phyloP scores from a whole-genome alignment of 1,140 invertebrate species.

The Pseudomyrmex cubaensis region DNA sequence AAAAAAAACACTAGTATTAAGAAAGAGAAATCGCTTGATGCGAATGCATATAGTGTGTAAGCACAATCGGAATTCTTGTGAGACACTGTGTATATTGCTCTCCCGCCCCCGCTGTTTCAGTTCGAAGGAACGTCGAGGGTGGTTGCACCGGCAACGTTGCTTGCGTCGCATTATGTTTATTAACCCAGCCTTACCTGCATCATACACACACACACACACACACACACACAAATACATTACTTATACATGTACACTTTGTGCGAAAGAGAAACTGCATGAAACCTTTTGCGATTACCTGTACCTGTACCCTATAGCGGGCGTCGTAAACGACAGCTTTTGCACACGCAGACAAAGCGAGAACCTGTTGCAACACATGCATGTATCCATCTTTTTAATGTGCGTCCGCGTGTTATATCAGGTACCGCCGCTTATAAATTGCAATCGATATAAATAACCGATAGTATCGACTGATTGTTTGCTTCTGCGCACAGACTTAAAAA shows the following conservation, averaged over 20 bases:
- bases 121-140: conserved; percentile 67
- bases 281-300: conserved; percentile 70
- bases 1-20: not conserved
- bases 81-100: conserved; percentile 65
- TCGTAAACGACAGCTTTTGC: conserved; percentile 69
- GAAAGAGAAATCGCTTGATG: conserved; percentile 7
- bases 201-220: not conserved
- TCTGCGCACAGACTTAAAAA: not conserved
- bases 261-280: conserved; percentile 60
- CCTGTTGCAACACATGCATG: conserved; percentile 59
- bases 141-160: conserved; percentile 71
- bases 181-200: conserved; percentile 68
- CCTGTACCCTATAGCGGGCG: conserved; percentile 53
- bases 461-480: conserved; percentile 30
- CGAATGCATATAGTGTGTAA: not conserved
- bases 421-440: conserved; percentile 51
- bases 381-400: conserved; percentile 63
- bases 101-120: conserved; percentile 62
- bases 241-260: conserved; percentile 16
- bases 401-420: conserved; percentile 50
- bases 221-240: not conserved
- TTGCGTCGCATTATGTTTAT: conserved; percentile 73
- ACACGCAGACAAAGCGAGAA: conserved; percentile 58
- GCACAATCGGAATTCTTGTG: conserved; percentile 1
- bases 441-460: conserved; percentile 55